phyloP scores from a whole-genome alignment of 2,113 vertebrate species.

The Ageneiosus marmoratus region DNA sequence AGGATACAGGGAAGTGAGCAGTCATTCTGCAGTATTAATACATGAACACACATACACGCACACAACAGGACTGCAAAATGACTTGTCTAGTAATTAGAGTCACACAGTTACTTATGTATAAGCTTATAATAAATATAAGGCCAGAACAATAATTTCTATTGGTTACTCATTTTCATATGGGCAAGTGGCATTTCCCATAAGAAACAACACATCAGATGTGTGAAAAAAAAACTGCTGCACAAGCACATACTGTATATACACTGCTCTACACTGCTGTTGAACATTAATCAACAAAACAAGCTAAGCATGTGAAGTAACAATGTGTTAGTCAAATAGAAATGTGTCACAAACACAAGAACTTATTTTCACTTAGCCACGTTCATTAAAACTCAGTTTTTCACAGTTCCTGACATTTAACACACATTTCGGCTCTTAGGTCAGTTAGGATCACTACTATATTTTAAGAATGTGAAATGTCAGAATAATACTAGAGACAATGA shows the following conservation, averaged over 20 bases:
- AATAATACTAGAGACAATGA: too few species aligned
- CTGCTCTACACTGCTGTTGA: background rate
- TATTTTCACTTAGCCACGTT: conserved; percentile 62
- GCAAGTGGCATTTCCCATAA: background rate
- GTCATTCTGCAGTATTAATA: conserved; percentile 59
- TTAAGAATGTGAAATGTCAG: too few species aligned
- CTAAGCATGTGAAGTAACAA: background rate
- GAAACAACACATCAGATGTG: background rate
- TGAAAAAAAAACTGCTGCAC: background rate
- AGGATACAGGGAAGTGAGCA: conserved; percentile 77
- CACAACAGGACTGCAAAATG: background rate
- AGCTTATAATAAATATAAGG: background rate
- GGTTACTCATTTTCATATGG: background rate
- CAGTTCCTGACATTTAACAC: too few species aligned
- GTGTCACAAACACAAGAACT: conserved; percentile 62
- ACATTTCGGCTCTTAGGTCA: too few species aligned
- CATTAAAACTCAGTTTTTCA: too few species aligned
- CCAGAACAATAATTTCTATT: background rate
- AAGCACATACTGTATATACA: background rate
- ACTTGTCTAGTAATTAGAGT: background rate
- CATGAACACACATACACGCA: conserved; percentile 36
- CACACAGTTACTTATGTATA: background rate
- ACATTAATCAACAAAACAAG: background rate
- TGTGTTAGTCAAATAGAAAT: conserved; percentile 58
- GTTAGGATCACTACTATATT: too few species aligned